Conservation (phyloP, 2,113 vertebrate genomes). For the Tor tambroides region DNA sequence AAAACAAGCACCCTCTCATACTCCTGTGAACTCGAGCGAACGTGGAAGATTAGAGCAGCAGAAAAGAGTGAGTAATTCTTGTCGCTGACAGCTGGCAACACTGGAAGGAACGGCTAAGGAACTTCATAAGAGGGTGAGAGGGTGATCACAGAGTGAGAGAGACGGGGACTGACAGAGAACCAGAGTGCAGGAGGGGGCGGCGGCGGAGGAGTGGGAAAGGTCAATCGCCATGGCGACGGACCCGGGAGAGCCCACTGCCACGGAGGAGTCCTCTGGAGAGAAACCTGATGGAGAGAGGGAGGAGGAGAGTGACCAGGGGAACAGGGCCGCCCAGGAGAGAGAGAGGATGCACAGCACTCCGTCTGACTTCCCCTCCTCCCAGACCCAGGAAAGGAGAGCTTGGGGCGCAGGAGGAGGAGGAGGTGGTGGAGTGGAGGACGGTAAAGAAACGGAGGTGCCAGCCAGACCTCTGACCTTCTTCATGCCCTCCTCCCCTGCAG, state of each 20-base stretch:
- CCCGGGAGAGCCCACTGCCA: conserved; percentile 87
- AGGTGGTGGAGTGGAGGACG: conserved; percentile 61
- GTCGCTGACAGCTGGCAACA: conserved; percentile 46
- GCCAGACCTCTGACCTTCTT: conserved; percentile 63
- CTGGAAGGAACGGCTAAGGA: conserved; percentile 45
- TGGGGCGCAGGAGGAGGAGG: conserved; percentile 55
- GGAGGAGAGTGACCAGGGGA: conserved; percentile 68
- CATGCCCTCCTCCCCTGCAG: conserved; percentile 61
- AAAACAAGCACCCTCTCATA: conserved; percentile 40
- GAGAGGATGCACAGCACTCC: conserved; percentile 68
- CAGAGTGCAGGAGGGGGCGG: conserved; percentile 73
- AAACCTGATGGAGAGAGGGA: conserved; percentile 83
- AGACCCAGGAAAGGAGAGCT: conserved; percentile 60
- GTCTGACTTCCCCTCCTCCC: conserved; percentile 67
- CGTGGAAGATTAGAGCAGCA: conserved; percentile 21
- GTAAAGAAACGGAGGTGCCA: conserved; percentile 58
- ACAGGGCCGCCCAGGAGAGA: conserved; percentile 62
- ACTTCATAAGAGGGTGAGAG: conserved; percentile 54
- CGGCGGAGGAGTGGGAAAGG: conserved; percentile 53
- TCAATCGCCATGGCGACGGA: conserved; percentile 86
- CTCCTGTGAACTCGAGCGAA: conserved; percentile 32
- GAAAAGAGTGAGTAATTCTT: background rate
- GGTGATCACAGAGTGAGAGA: conserved; percentile 70
- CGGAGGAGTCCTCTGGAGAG: conserved; percentile 83
- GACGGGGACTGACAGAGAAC: conserved; percentile 74